Evolutionary conservation across 1,140 invertebrate genomes (phyloP).

Genomic region (Papilio xuthus): DNA sequence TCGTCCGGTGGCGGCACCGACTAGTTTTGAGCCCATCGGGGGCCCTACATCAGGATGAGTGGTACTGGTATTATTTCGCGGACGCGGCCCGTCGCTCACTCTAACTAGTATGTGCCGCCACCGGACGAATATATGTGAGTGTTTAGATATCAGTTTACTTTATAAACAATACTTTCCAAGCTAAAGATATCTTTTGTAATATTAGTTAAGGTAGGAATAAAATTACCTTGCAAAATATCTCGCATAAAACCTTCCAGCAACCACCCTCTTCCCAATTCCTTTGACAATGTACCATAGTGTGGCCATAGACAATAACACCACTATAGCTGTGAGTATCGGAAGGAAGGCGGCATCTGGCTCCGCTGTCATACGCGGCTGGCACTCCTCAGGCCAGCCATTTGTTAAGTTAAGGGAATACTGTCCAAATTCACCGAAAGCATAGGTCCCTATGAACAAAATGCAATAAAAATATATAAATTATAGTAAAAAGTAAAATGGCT

Average conservation of each 20-base stretch:
- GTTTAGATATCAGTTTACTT: too few relatives aligned
- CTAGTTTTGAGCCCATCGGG: too few relatives aligned
- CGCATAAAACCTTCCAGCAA: slow-evolving; percentile 68
- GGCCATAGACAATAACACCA: slow-evolving; percentile 74
- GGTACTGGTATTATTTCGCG: too few relatives aligned
- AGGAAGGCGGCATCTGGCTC: slow-evolving; percentile 76
- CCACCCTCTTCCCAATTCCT: slow-evolving; percentile 70
- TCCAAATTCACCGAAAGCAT: slow-evolving; percentile 73
- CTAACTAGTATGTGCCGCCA: too few relatives aligned
- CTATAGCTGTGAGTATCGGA: slow-evolving; percentile 72
- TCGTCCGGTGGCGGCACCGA: too few relatives aligned
- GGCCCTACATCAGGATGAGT: too few relatives aligned
- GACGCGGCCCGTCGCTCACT: too few relatives aligned
- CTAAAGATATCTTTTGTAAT: not conserved
- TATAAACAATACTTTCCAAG: not conserved
- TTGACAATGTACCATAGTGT: slow-evolving; percentile 79
- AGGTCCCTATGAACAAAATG: slow-evolving; percentile 55
- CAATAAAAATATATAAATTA: not conserved
- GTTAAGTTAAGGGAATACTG: slow-evolving; percentile 71
- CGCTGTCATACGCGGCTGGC: slow-evolving; percentile 68
- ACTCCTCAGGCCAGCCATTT: slow-evolving; percentile 55
- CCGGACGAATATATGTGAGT: too few relatives aligned
- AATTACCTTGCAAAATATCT: slow-evolving; percentile 70
- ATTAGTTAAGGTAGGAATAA: not conserved
- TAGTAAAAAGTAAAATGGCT: too few relatives aligned